A percentile compares a stretch with the other conserved stretches of the same genome.
Evolutionary conservation across 1,140 invertebrate genomes (phyloP).

Genomic region (Whitmania pigra): DNA sequence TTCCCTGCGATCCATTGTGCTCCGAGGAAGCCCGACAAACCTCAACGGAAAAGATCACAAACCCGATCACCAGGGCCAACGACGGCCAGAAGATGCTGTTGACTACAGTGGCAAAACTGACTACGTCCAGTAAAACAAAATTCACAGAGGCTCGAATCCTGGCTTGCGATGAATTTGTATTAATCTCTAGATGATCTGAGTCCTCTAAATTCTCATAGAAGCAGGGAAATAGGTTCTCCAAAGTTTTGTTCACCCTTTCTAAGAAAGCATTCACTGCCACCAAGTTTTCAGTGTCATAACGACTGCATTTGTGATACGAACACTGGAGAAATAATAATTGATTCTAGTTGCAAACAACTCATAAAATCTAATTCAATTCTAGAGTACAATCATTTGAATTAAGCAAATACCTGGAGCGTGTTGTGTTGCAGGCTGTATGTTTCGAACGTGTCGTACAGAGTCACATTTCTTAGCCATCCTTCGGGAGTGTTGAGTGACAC

Average conservation of each 20-base stretch:
- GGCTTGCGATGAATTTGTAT: neutral
- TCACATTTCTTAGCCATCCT: constrained; percentile 17
- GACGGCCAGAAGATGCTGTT: constrained; percentile 26
- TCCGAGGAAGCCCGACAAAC: constrained; percentile 1
- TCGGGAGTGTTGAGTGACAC: constrained; percentile 20
- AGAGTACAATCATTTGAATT: neutral
- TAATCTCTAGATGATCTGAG: neutral
- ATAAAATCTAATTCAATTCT: neutral
- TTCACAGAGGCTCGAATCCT: neutral
- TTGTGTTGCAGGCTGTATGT: constrained; percentile 21
- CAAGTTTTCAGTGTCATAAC: constrained; percentile 11
- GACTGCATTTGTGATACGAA: constrained; percentile 25
- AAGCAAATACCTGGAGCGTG: constrained; percentile 18
- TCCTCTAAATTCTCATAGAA: constrained; percentile 13
- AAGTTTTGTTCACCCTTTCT: neutral
- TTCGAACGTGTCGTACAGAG: constrained; percentile 23
- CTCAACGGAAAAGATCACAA: constrained; percentile 19
- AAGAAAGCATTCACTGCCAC: constrained; percentile 19
- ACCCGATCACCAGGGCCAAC: constrained; percentile 19
- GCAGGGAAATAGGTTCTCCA: constrained; percentile 13
- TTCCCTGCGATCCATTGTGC: constrained; percentile 13
- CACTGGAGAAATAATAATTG: constrained; percentile 20
- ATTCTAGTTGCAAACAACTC: neutral
- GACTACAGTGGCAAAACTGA: constrained; percentile 16
- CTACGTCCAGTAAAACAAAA: constrained; percentile 20